These are phyloP conservation scores for Plebejus melissa DNA, from an alignment of 2,888 invertebrate species.

Conservation along the genomic window DNA sequence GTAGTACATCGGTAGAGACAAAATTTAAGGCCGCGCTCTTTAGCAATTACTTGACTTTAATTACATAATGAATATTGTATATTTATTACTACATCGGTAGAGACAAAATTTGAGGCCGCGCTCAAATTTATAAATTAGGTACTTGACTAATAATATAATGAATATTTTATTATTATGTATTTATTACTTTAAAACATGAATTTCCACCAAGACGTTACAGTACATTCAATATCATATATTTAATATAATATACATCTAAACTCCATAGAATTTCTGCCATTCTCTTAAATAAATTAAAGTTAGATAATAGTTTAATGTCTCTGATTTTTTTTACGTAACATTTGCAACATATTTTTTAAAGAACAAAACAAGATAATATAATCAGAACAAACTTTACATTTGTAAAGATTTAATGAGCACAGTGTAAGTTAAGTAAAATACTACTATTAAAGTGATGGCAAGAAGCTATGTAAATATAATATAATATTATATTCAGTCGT, in stretches of 20 bases:
- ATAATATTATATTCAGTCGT: not conserved
- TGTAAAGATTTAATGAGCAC: not conserved
- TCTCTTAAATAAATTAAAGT: not conserved
- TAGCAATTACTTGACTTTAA: too few species aligned
- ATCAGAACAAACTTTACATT: not conserved
- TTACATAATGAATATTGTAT: too few species aligned
- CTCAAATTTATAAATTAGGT: too few species aligned
- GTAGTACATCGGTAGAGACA: conserved; percentile 27
- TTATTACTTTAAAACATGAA: too few species aligned
- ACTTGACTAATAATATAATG: too few species aligned
- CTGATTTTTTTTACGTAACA: not conserved
- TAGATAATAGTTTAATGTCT: not conserved
- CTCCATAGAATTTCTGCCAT: not conserved
- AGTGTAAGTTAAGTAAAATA: not conserved
- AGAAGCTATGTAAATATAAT: not conserved
- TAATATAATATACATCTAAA: too few species aligned
- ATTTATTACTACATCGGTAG: too few species aligned
- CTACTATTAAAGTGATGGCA: not conserved
- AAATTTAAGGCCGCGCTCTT: not conserved
- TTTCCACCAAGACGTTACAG: too few species aligned
- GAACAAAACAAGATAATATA: not conserved
- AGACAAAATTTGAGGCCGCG: too few species aligned
- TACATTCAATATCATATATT: too few species aligned
- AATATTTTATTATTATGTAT: too few species aligned
- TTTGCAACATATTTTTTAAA: not conserved